A percentile compares a stretch with the other conserved stretches of the same genome.
Evolutionary conservation across 2,113 vertebrate species (phyloP).

Genomic region (Canis aureus): DNA sequence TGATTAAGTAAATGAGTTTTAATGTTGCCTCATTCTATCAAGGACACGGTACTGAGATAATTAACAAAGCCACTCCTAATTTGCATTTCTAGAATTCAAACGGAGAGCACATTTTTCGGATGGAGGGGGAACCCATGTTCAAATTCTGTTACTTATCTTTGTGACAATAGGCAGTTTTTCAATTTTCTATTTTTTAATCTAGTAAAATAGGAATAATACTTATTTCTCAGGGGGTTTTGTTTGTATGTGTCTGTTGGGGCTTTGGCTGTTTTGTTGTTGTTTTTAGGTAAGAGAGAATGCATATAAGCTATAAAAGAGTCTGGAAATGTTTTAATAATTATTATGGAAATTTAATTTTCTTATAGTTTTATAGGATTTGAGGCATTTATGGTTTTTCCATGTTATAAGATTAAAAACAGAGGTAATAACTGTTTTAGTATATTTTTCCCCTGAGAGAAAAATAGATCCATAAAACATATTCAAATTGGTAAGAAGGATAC

Average conservation of each 20-base stretch:
- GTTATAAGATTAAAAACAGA: slow-evolving; percentile 37
- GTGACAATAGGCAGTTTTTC: background rate
- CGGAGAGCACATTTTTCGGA: background rate
- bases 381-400: background rate
- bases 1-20: slow-evolving; percentile 21
- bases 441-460: too few species aligned
- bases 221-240: background rate
- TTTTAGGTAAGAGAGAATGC: background rate
- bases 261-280: too few species aligned
- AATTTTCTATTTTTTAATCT: background rate
- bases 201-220: background rate
- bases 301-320: background rate
- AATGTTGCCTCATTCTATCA: background rate
- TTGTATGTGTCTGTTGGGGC: background rate
- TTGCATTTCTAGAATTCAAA: background rate
- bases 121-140: background rate
- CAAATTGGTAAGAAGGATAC: background rate
- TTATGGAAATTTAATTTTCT: slow-evolving; percentile 39
- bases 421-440: background rate
- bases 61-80: background rate
- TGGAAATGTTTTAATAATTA: background rate
- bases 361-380: slow-evolving; percentile 33
- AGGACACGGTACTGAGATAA: background rate
- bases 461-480: slow-evolving; percentile 16
- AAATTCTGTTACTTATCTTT: background rate